These are phyloP conservation scores for Allobates femoralis DNA, from an alignment of 2,797 vertebrate species.

Conservation along the genomic window DNA sequence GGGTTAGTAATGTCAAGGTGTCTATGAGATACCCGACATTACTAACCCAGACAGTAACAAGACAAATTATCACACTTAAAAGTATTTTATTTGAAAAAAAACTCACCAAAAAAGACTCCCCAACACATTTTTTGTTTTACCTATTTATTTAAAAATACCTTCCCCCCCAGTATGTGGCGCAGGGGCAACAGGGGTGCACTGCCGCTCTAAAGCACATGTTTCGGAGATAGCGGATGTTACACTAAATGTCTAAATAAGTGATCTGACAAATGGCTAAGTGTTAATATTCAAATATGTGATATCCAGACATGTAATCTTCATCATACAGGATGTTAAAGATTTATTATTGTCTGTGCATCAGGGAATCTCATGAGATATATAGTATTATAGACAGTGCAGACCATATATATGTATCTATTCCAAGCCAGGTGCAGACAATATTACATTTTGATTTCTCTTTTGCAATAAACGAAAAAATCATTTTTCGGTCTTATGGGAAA, in stretches of 20 bases:
- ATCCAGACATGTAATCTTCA: background rate
- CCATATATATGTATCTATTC: slow-evolving; percentile 56
- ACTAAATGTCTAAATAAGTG: background rate
- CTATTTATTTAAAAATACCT: too few species aligned
- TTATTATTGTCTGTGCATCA: slow-evolving; percentile 27
- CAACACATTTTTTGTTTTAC: too few species aligned
- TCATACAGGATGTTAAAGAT: slow-evolving; percentile 1
- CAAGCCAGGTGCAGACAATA: slow-evolving; percentile 59
- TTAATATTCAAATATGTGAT: background rate
- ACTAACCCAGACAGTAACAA: too few species aligned
- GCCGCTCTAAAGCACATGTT: too few species aligned
- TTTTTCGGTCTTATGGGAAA: slow-evolving; percentile 63
- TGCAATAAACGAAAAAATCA: slow-evolving; percentile 60
- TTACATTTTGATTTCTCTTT: slow-evolving; percentile 63
- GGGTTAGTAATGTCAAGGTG: too few species aligned
- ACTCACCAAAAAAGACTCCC: too few species aligned
- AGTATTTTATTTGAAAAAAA: too few species aligned
- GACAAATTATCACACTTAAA: too few species aligned
- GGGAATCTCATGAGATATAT: slow-evolving; percentile 23
- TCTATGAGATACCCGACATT: too few species aligned
- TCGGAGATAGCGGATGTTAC: too few species aligned
- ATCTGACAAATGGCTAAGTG: background rate
- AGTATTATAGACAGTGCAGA: slow-evolving; percentile 33
- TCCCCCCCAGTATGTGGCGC: too few species aligned
- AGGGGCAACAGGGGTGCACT: too few species aligned